Base-by-base conservation (phyloP, 1,140 invertebrate genomes). In the Macrosteles quadrilineatus region DNA sequence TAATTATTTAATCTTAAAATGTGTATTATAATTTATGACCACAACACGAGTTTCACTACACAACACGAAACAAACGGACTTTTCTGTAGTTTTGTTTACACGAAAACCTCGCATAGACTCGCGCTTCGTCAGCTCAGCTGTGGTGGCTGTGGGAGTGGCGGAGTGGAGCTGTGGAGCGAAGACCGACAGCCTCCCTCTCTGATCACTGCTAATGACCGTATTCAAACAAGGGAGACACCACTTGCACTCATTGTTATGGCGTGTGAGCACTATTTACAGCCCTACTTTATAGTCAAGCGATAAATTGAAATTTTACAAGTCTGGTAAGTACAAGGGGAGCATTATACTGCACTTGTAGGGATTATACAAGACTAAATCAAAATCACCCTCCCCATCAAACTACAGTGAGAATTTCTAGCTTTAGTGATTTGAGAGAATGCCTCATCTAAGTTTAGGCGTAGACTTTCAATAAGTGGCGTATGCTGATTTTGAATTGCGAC, bases 231-330 rank as follows among this genome's bases (percentile, higher is more conserved):
- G 55, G 55, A 21, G 55, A 25, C 27, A 27, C 55, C 27, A 30
- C 55, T 59, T 59, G 27, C 55, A 59, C 14, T 59, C 27, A 59
- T 59, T 59, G 55, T 59, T 25, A 25, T 23, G 25, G 27, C 47
- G 17, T 11, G 55, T 23, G 21, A 11, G 23, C 27, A 23, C 55
- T 12, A 6, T 23, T 29, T 29, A 14, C 55, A 12, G 2, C 55
- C 27, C 47, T 17, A 6, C 21, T 17, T 50, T 50, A 50, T 50
- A 14, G 55, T 9, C 55, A 27, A 59, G 55, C 55, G 55, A 59
- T 59, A 59, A 25, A 59, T 59, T 59, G 55, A 59, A 59, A 59
- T 59, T 59, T 25, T 59, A 59, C 55, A 59, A 59, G 55, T 59
- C 21, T 6, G 47, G 47, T 50, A 4, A 50, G 3, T 50, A 50